These are phyloP conservation scores for Chydorus sphaericus DNA, from an alignment of 2,888 invertebrate genomes.

Conservation along the genomic window DNA sequence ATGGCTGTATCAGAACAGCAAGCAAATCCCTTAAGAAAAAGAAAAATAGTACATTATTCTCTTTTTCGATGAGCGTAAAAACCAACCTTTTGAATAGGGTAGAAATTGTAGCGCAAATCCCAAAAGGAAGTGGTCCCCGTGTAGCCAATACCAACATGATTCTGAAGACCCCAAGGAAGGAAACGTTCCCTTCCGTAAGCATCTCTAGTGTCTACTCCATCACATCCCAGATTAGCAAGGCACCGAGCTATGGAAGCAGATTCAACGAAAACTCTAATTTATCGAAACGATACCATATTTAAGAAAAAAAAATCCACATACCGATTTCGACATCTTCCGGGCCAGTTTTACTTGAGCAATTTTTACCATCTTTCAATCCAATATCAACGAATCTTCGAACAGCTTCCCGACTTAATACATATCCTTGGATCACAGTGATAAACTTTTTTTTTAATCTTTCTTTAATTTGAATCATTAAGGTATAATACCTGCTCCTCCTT, in stretches of 20 bases:
- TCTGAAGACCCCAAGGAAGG: slow-evolving; percentile 85
- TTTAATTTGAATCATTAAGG: no score
- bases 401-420: slow-evolving; percentile 77
- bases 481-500: slow-evolving; percentile 21
- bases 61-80: background rate
- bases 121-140: slow-evolving; percentile 79
- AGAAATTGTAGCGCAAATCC: slow-evolving; percentile 37
- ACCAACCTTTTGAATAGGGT: slow-evolving; percentile 21
- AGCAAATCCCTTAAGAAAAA: slow-evolving; percentile 49
- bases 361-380: slow-evolving; percentile 51
- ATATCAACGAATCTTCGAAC: slow-evolving; percentile 58
- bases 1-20: slow-evolving; percentile 88
- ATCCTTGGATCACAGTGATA: slow-evolving; percentile 49
- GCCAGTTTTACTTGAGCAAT: slow-evolving; percentile 51
- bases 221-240: slow-evolving; percentile 66
- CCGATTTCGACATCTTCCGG: slow-evolving; percentile 82
- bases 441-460: no score
- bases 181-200: slow-evolving; percentile 72
- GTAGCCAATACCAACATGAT: slow-evolving; percentile 78
- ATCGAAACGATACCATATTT: no score
- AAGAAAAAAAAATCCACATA: slow-evolving; percentile 8
- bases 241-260: slow-evolving; percentile 45
- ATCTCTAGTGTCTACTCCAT: slow-evolving; percentile 78
- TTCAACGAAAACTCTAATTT: background rate
- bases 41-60: slow-evolving; percentile 16